A percentile compares a stretch with the other conserved stretches of the same genome.
Evolutionary conservation across 2,797 vertebrate species (phyloP).

Genomic region (Malacoctenus gilli): DNA sequence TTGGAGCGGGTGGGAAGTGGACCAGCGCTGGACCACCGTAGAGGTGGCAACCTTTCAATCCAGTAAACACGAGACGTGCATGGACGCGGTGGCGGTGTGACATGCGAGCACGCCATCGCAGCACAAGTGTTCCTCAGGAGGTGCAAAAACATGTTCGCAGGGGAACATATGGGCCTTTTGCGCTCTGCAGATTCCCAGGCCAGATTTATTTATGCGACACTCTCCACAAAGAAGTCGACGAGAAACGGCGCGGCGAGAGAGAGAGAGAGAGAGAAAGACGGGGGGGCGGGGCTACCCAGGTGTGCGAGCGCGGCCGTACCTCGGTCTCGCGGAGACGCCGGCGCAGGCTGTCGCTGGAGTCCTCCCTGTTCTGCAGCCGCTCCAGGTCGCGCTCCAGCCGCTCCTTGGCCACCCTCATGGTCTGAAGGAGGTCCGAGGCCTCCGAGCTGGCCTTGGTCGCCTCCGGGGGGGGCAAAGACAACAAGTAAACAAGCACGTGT

Average conservation of each 20-base stretch:
- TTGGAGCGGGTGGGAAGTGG: no score
- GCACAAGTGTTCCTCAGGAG: conserved; percentile 28
- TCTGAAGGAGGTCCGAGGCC: conserved; percentile 93
- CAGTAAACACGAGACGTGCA: conserved; percentile 2
- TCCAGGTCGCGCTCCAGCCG: conserved; percentile 90
- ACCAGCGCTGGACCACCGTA: no score
- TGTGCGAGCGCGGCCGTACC: conserved; percentile 60
- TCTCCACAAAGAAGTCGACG: no score
- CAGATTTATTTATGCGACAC: conserved; percentile 42
- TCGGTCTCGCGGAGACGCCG: conserved; percentile 94
- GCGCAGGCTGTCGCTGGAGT: conserved; percentile 94
- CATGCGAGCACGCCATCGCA: conserved; percentile 16
- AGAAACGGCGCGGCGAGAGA: no score
- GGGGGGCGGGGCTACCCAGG: no score
- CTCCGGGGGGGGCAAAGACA: conserved; percentile 58
- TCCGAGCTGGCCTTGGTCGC: conserved; percentile 90
- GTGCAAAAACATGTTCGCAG: conserved; percentile 35
- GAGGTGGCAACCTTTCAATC: no score
- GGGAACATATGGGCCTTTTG: conserved; percentile 34
- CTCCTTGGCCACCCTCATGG: conserved; percentile 91
- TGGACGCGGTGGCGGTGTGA: conserved; percentile 13
- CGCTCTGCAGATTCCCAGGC: conserved; percentile 14
- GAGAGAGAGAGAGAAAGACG: no score
- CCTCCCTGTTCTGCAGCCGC: conserved; percentile 91
- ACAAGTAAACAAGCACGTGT: neutral